Conservation (phyloP, 2,888 invertebrate species). For the Chorisops tibialis region DNA sequence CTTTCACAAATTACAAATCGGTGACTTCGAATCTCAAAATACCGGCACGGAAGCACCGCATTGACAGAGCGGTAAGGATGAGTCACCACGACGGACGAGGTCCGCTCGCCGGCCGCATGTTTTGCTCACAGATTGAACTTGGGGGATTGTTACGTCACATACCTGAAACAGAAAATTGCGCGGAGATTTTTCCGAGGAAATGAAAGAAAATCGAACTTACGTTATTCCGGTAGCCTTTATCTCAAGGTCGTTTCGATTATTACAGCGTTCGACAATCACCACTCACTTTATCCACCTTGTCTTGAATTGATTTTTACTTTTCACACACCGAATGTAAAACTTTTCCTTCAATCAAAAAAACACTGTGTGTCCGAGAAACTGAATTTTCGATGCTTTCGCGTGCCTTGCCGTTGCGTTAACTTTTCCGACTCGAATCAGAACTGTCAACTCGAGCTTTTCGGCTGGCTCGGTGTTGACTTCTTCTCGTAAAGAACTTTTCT, state of each 20-base stretch:
- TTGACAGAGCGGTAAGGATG: no score
- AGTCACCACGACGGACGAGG: no score
- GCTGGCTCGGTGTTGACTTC: neutral
- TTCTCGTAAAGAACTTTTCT: neutral
- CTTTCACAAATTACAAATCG: neutral
- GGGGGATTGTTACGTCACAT: slow-evolving; percentile 27
- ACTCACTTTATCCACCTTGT: neutral
- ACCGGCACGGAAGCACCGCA: neutral
- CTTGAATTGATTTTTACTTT: neutral
- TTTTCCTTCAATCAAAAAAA: neutral
- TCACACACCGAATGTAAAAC: no score
- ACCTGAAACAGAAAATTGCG: slow-evolving; percentile 26
- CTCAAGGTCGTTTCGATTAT: neutral
- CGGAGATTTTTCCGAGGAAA: neutral
- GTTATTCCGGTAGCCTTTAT: no score
- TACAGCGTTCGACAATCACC: neutral
- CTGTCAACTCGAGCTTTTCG: neutral
- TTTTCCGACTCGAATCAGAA: slow-evolving; percentile 55
- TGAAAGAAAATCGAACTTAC: no score
- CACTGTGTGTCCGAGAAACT: neutral
- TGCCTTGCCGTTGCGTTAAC: neutral
- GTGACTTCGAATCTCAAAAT: neutral
- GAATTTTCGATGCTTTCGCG: no score
- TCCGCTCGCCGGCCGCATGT: neutral
- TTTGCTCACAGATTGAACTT: neutral